A percentile compares a stretch with the other conserved stretches of the same genome.
Conservation (phyloP, 2,113 vertebrate species). For the Leptobrachium ailaonicum region DNA sequence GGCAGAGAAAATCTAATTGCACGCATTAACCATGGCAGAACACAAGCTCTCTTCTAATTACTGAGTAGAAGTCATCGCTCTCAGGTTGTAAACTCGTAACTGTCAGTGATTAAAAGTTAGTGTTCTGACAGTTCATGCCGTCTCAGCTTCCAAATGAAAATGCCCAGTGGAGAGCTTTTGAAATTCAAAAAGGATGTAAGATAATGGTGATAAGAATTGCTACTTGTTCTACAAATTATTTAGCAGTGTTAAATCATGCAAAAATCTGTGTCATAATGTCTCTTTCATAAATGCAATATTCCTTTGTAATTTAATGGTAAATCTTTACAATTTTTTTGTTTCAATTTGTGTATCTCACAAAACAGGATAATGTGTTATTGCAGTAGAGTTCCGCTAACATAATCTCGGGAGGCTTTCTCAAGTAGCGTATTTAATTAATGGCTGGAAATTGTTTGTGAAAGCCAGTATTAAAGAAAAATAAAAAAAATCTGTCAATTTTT, state of each 20-base stretch:
- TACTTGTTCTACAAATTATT: constrained; percentile 41
- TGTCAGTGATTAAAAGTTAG: constrained; percentile 47
- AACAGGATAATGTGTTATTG: background rate
- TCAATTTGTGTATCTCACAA: background rate
- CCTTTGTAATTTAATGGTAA: constrained; percentile 21
- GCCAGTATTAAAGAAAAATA: too few species aligned
- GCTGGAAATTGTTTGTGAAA: background rate
- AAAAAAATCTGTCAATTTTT: too few species aligned
- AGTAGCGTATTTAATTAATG: background rate
- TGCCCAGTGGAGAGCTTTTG: constrained; percentile 29
- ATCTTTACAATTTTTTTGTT: constrained; percentile 1
- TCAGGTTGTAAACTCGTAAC: constrained; percentile 51
- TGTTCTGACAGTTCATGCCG: constrained; percentile 36
- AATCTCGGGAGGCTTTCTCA: background rate
- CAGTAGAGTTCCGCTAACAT: background rate
- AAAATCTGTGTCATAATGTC: constrained; percentile 20
- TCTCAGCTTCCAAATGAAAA: constrained; percentile 36
- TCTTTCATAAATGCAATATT: constrained; percentile 30
- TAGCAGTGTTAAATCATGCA: constrained; percentile 47
- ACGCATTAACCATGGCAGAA: constrained; percentile 53
- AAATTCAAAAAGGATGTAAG: constrained; percentile 48
- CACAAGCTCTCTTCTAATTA: constrained; percentile 56
- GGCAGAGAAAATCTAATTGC: constrained; percentile 58
- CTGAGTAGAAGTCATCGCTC: constrained; percentile 47
- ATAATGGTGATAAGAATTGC: constrained; percentile 40